phyloP scores from a whole-genome alignment of 2,888 invertebrate species.

The Drosophila niveifrons region DNA sequence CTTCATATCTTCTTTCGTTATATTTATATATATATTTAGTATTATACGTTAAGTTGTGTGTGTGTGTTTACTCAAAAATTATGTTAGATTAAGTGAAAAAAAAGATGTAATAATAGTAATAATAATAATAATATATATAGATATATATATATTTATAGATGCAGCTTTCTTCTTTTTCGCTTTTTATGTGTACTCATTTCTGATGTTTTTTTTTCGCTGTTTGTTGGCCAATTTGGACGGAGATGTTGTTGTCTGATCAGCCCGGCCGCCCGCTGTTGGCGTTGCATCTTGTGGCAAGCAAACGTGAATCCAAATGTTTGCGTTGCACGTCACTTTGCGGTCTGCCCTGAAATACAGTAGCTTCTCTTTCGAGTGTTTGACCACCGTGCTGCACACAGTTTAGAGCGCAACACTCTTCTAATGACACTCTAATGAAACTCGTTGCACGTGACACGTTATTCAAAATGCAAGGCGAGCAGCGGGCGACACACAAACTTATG shows the following conservation, averaged over 20 bases:
- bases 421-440: slow-evolving; percentile 40
- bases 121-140: slow-evolving; percentile 31
- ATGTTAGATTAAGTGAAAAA: slow-evolving; percentile 43
- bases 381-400: slow-evolving; percentile 27
- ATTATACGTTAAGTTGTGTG: slow-evolving; percentile 29
- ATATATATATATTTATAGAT: slow-evolving; percentile 39
- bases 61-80: slow-evolving; percentile 27
- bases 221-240: slow-evolving; percentile 38
- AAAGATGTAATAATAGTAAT: slow-evolving; percentile 19
- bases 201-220: slow-evolving; percentile 48
- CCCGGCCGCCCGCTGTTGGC: slow-evolving; percentile 22
- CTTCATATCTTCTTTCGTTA: slow-evolving; percentile 17
- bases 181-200: slow-evolving; percentile 66
- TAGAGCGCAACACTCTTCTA: slow-evolving; percentile 18
- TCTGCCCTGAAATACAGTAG: slow-evolving; percentile 28
- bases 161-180: slow-evolving; percentile 33
- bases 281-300: slow-evolving; percentile 10
- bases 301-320: slow-evolving; percentile 9
- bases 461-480: slow-evolving; percentile 23
- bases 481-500: slow-evolving; percentile 51
- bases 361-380: slow-evolving; percentile 54
- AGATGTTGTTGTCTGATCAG: slow-evolving; percentile 21
- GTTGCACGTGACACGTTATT: slow-evolving; percentile 12
- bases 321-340: slow-evolving; percentile 14
- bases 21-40: slow-evolving; percentile 25